Conservation (phyloP, 2,797 vertebrate species). For the Macropodus opercularis region DNA sequence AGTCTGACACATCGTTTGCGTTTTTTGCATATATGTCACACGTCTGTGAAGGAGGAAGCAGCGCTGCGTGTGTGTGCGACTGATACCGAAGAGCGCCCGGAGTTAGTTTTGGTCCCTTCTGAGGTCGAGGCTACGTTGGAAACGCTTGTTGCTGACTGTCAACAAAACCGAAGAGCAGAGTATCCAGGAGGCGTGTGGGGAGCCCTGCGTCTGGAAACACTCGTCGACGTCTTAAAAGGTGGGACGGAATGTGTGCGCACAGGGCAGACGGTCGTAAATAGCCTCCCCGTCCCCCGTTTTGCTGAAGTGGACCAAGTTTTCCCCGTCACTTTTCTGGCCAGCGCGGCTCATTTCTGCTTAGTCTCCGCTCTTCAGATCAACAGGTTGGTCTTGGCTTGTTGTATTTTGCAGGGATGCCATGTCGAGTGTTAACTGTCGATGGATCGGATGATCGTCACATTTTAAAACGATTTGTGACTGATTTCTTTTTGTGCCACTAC, state of each 20-base stretch:
- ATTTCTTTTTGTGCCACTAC: too few relatives aligned
- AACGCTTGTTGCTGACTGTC: background rate
- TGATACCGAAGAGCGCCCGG: background rate
- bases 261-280: slow-evolving; percentile 55
- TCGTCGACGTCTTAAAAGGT: slow-evolving; percentile 1
- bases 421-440: too few relatives aligned
- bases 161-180: background rate
- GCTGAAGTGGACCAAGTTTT: slow-evolving; percentile 31
- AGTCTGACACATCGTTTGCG: background rate
- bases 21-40: background rate
- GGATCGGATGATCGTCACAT: background rate
- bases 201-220: background rate
- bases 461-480: background rate
- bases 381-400: slow-evolving; percentile 59
- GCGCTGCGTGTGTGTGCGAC: background rate
- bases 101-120: slow-evolving; percentile 21
- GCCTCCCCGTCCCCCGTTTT: slow-evolving; percentile 33
- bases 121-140: background rate
- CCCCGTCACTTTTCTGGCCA: slow-evolving; percentile 13
- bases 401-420: background rate
- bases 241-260: slow-evolving; percentile 57
- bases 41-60: fast-evolving
- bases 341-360: slow-evolving; percentile 4
- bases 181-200: background rate
- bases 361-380: slow-evolving; percentile 35